Evolutionary conservation across 2,888 invertebrate genomes (phyloP), one percentile per base, ranked within the genome.

Genomic region (Drosophila formosana): DNA sequence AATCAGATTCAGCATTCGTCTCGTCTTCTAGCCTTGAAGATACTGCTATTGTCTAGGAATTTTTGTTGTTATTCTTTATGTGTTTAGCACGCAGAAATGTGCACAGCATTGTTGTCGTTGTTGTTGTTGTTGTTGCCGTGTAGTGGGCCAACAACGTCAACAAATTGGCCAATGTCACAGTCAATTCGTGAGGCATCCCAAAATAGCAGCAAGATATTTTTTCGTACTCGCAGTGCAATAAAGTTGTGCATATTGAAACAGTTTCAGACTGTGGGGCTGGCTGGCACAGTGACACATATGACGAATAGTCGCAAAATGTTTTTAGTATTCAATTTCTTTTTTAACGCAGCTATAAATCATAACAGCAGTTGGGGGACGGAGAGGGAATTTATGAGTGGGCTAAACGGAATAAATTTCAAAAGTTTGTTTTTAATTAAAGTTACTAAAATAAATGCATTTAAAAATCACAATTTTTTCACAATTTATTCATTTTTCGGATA

Each of bases 131-230:
- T 37, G 37, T 52, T 46, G 34, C 25, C 47, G 28, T 55, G 26
- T 11, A 23, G 32, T 55, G 53, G 47, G 55, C 25, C 50, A 64
- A 34, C 58, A 61, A 9, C 58, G 60, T 65, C 64, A 53, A 72
- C 66, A 67, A 74, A 74, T 72, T 74, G 64, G 72, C 70, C 64
- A 72, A 72, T 72, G 72, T 68, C 72, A 72, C 64, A 72, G 72
- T 72, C 69, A 68, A 72, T 69, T 72, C 65, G 60, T 51, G 50
- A 56, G 55, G 56, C 43, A 25, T 26, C 69, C 47, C 6, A 66
- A 69, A 69, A 69, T 69, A 69, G 66, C 51, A 56, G n/a, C 62
- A 13, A 56, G 37, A 43, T 53, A 50, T n/a, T 50, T 55, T 52
- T 46, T 13, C 37, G 37, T 46, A 11, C 39, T 47, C 7, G 37